Evolutionary conservation across 2,888 invertebrate genomes (phyloP).

Genomic region (Harmothoe impar): DNA sequence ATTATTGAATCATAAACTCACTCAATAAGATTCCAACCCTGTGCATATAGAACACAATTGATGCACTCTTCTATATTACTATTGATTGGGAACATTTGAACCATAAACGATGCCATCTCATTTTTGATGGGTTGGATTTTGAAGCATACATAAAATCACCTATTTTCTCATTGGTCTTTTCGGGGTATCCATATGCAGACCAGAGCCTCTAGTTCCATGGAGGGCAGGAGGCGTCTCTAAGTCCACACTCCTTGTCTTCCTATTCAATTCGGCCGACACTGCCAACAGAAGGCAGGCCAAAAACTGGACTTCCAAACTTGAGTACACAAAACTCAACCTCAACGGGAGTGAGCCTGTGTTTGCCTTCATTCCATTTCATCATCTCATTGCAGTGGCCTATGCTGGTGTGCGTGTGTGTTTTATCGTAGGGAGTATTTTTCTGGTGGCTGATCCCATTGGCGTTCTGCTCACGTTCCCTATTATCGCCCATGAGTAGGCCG

Average conservation of each 20-base stretch:
- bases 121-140: too few species aligned
- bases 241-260: background rate
- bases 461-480: constrained; percentile 16
- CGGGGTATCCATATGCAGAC: too few species aligned
- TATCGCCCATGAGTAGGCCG: background rate
- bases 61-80: too few species aligned
- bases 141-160: too few species aligned
- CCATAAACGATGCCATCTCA: too few species aligned
- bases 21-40: too few species aligned
- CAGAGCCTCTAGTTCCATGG: background rate
- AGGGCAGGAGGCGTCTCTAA: background rate
- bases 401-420: background rate
- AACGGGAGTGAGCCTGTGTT: background rate
- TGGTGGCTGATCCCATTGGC: background rate
- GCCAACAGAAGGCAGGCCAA: background rate
- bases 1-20: too few species aligned
- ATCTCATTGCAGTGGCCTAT: background rate
- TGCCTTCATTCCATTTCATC: constrained; percentile 46
- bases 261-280: background rate
- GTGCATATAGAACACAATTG: too few species aligned
- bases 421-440: background rate
- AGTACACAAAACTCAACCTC: background rate
- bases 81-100: too few species aligned
- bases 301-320: background rate
- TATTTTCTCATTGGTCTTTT: too few species aligned